Base-by-base conservation (phyloP, 1,140 invertebrate genomes). In the Latrodectus geometricus region DNA sequence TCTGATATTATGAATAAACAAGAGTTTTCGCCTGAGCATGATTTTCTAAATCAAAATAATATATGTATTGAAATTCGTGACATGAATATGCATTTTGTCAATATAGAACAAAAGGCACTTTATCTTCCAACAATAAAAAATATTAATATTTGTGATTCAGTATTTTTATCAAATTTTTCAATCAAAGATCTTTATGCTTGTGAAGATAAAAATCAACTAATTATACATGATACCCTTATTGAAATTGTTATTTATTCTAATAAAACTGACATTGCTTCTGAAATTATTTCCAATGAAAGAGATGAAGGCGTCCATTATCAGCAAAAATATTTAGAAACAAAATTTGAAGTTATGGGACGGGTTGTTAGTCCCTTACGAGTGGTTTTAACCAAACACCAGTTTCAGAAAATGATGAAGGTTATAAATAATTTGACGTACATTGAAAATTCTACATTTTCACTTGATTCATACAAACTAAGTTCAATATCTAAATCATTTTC, bases 21-120 rank as follows among this genome's bases (percentile, higher is more conserved):
- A n/a, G 81, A 72, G 35, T 81, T 75, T 11, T 66, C 50, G 4
- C n/a, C 73, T 3, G 78, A 35, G n/a, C 56, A 70, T 50, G 81
- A 35, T 17, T 23, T 68, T 49, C 79, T 50, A 50, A 77, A 75
- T 76, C 87, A 77, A 82, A 88, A 89, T 70, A 88, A 88, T 70
- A 84, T 91, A 50, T 88, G 87, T 54, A 91, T 95, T 89, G 94
- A 96, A 91, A 93, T 98, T 35, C 92, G 94, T 61, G 95, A 98
- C 90, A 97, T 98, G 93, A 97, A 96, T 91, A 91, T 98, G 1
- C 97, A 95, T 90, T 96, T 95, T 0, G 90, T 96, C 4, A 94
- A 96, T 89, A 68, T 78, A 7, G 66, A 86, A 61, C 21, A 93
- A 17, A 89, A 89, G 73, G 61, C 68, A 14, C n/a, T 72, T 35